Evolutionary conservation across 2,113 vertebrate genomes (phyloP).

Genomic region (Siniperca chuatsi): DNA sequence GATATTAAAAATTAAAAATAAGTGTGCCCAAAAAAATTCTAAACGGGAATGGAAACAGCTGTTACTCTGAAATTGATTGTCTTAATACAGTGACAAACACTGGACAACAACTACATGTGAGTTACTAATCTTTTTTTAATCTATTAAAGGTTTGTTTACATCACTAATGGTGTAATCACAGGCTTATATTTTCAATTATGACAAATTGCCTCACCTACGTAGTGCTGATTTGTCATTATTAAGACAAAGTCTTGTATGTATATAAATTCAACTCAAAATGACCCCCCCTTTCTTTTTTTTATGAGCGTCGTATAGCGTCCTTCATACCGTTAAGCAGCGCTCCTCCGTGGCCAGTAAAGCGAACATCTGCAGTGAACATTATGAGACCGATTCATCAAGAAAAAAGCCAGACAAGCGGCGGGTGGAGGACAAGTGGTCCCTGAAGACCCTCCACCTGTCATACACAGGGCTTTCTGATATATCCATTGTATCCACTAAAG

Average conservation of each 20-base stretch:
- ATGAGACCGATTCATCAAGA: slow-evolving; percentile 80
- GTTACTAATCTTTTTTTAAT: not conserved
- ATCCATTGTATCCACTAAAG: slow-evolving; percentile 48
- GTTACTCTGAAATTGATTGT: not conserved
- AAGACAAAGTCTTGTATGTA: not conserved
- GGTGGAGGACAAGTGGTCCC: slow-evolving; percentile 80
- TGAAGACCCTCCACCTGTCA: slow-evolving; percentile 65
- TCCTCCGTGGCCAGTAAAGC: slow-evolving; percentile 79
- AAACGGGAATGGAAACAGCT: not conserved
- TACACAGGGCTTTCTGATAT: slow-evolving; percentile 56
- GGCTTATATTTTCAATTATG: not conserved
- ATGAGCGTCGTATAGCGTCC: slow-evolving; percentile 69
- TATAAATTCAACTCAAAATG: not conserved
- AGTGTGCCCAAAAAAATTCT: not conserved
- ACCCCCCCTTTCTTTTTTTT: slow-evolving; percentile 47
- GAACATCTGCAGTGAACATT: slow-evolving; percentile 79
- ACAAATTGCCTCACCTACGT: not conserved
- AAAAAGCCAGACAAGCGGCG: slow-evolving; percentile 44
- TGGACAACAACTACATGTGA: not conserved
- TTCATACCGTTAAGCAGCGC: slow-evolving; percentile 59
- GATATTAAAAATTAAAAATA: too few species aligned
- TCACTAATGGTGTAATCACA: not conserved
- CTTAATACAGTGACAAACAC: not conserved
- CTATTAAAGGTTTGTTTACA: not conserved
- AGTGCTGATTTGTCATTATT: not conserved